A percentile compares a stretch with the other conserved stretches of the same genome.
Evolutionary conservation across 2,797 vertebrate genomes (phyloP).

Genomic region (Centropyge bicolor): DNA sequence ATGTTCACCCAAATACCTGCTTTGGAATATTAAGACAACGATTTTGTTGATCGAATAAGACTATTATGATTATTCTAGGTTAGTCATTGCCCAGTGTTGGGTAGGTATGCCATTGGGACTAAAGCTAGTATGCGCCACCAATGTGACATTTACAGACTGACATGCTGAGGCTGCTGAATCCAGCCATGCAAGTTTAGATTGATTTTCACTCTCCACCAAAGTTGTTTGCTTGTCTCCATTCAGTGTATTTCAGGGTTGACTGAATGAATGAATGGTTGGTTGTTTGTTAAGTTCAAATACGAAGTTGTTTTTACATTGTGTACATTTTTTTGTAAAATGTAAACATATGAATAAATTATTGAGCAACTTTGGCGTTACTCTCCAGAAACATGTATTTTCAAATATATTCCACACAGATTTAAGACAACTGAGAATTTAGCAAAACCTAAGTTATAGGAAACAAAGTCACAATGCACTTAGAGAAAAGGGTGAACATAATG

Average conservation of each 20-base stretch:
- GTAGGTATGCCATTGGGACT: background rate
- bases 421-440: background rate
- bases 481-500: background rate
- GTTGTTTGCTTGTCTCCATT: constrained; percentile 41
- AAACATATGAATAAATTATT: constrained; percentile 80
- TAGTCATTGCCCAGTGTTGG: background rate
- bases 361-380: constrained; percentile 53
- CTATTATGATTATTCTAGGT: background rate
- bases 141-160: background rate
- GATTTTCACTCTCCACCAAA: constrained; percentile 20
- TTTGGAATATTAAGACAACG: constrained; percentile 29
- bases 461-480: background rate
- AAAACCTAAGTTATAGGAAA: background rate
- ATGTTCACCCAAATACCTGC: constrained; percentile 26
- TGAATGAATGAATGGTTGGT: constrained; percentile 18
- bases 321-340: constrained; percentile 70
- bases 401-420: background rate
- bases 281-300: constrained; percentile 32
- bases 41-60: constrained; percentile 58
- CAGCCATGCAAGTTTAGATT: constrained; percentile 25
- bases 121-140: background rate
- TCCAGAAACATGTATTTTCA: background rate
- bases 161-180: background rate
- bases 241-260: constrained; percentile 30
- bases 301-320: constrained; percentile 56